Evolutionary conservation across 2,113 vertebrate genomes (phyloP).

Genomic region (Mellivora capensis): DNA sequence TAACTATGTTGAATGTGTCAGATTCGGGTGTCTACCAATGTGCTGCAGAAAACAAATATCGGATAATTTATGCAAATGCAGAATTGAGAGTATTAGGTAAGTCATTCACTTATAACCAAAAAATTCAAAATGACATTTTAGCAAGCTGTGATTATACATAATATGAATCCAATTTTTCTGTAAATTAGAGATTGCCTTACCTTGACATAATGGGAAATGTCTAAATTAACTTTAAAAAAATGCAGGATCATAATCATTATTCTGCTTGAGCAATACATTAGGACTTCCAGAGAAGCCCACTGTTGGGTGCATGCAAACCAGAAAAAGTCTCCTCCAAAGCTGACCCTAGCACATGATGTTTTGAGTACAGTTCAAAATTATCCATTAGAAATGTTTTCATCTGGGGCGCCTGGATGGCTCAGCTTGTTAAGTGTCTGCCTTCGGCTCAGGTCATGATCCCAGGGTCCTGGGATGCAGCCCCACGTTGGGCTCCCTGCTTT

Average conservation of each 20-base stretch:
- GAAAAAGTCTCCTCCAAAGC: background rate
- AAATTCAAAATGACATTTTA: background rate
- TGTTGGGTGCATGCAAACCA: background rate
- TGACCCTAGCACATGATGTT: background rate
- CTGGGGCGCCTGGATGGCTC: background rate
- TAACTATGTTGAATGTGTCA: constrained; percentile 84
- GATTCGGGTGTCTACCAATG: constrained; percentile 95
- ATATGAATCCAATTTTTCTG: background rate
- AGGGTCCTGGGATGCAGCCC: background rate
- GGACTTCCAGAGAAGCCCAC: background rate
- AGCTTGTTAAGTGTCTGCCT: background rate
- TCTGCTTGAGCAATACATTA: background rate
- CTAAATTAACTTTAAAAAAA: background rate
- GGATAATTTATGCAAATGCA: constrained; percentile 87
- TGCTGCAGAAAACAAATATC: constrained; percentile 88
- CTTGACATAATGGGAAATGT: background rate
- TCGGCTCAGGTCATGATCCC: background rate
- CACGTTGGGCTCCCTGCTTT: background rate
- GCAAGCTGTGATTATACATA: background rate
- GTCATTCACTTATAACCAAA: constrained; percentile 63
- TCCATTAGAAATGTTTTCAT: background rate
- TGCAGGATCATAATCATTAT: background rate
- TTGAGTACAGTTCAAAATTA: background rate
- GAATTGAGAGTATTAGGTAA: constrained; percentile 93
- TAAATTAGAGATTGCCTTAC: background rate